Conservation (phyloP, 1,140 invertebrate genomes). For the Pristionchus pacificus region DNA sequence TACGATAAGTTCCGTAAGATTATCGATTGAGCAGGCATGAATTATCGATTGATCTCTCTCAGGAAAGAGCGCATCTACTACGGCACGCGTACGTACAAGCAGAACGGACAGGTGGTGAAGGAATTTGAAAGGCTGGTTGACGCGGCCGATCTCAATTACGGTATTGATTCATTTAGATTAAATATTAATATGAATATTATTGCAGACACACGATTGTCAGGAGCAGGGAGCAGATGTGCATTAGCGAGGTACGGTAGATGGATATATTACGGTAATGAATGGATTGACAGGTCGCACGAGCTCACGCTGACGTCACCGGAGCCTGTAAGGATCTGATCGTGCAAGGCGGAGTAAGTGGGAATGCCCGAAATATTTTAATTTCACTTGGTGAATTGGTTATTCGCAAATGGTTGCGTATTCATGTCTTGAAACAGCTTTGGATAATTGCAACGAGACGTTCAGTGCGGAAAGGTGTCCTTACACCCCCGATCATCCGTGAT, state of each 20-base stretch:
- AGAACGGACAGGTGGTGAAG: constrained; percentile 72
- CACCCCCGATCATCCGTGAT: constrained; percentile 48
- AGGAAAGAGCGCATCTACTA: constrained; percentile 74
- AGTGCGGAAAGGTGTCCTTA: no score
- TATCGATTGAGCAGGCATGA: neutral
- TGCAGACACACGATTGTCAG: constrained; percentile 66
- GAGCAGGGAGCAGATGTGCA: constrained; percentile 73
- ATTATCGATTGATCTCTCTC: neutral
- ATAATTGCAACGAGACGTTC: no score
- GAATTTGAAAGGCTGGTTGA: constrained; percentile 64
- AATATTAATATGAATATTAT: no score
- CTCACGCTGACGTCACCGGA: constrained; percentile 69
- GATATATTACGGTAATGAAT: no score
- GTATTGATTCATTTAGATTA: no score
- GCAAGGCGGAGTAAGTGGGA: constrained; percentile 44
- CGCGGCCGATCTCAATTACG: constrained; percentile 38
- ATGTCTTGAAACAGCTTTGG: no score
- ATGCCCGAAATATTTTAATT: no score
- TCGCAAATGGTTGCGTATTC: no score
- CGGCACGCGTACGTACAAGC: constrained; percentile 76
- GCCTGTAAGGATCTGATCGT: constrained; percentile 69
- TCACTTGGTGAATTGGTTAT: no score
- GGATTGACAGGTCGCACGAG: no score
- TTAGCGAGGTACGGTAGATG: constrained; percentile 64
- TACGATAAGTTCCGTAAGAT: constrained; percentile 36